Conservation (phyloP, 1,140 invertebrate species). For the Ceratoteleas bidentatus region DNA sequence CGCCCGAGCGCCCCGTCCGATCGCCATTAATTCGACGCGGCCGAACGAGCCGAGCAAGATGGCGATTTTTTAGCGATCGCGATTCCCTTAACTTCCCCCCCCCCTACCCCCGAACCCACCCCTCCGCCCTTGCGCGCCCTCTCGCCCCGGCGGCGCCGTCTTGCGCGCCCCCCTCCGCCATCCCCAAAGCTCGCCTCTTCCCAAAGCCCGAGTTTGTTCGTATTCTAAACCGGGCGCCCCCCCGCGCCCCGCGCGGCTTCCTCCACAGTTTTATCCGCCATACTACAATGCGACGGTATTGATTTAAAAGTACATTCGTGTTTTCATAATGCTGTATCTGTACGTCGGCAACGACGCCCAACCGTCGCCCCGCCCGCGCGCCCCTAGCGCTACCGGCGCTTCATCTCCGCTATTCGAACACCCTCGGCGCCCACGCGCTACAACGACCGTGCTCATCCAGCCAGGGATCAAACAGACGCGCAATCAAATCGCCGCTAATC, state of each 20-base stretch:
- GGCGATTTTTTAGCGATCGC: no score
- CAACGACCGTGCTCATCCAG: constrained; percentile 56
- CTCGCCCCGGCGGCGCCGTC: constrained; percentile 37
- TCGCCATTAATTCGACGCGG: no score
- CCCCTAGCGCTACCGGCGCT: constrained; percentile 63
- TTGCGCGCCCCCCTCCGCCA: constrained; percentile 36
- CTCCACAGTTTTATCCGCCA: constrained; percentile 70
- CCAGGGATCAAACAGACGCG: constrained; percentile 67
- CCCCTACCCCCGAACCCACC: constrained; percentile 10
- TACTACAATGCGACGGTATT: constrained; percentile 81
- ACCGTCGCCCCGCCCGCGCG: constrained; percentile 65
- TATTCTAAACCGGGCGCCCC: constrained; percentile 68
- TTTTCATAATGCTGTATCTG: constrained; percentile 82
- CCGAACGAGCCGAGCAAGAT: no score
- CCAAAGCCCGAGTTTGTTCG: constrained; percentile 64
- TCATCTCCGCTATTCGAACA: constrained; percentile 68
- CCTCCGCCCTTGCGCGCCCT: constrained; percentile 41
- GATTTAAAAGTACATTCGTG: constrained; percentile 83
- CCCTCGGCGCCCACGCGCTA: constrained; percentile 56
- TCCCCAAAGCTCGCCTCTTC: constrained; percentile 55
- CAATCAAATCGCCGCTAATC: constrained; percentile 79
- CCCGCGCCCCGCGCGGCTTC: constrained; percentile 66
- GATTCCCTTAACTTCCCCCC: not conserved
- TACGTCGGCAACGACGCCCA: constrained; percentile 75
- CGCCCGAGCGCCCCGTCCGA: not conserved